Evolutionary conservation across 2,888 invertebrate species (phyloP), one percentile per base, ranked within the genome.

Genomic region (Craniophora ligustri): DNA sequence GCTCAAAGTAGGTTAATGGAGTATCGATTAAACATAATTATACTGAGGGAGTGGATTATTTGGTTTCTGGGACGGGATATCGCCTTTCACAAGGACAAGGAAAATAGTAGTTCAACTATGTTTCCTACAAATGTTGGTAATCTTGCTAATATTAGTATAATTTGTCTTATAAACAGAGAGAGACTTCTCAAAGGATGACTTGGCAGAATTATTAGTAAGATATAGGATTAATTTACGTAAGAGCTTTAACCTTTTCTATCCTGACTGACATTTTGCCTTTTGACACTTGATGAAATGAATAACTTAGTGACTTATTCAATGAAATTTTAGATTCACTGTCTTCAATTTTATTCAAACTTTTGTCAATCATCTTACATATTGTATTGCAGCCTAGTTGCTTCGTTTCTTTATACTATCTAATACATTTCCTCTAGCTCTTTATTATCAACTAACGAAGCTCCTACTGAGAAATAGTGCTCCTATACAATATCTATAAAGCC

Each of bases 401-500:
- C 5, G 10, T 14, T 4, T 19, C 11, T 45, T 16, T 0, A 14
- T 32, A 38, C 14, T 1, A 38, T 8, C 13, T 40, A 38, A 49
- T 44, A 31, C 21, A 44, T 62, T 53, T 57, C 31, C 23, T 42
- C 23, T 11, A 45, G 32, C 51, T 28, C 50, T 39, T 42, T 45
- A 59, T 41, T 54, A 60, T 14, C 26, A 2, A 10, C 42, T 59
- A 64, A 54, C 36, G 41, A 64, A 66, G 40, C 40, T 41, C 39
- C 40, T 34, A 34, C 46, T 51, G 39, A 55, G 55, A 47, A 56
- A 67, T 64, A 18, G 40, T 50, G 30, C 26, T 55, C 18, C 39
- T 48, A 41, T 61, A 61, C 42, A 46, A 55, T 63, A 63, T 49
- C 50, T 53, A 49, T 51, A 47, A 53, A 66, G 31, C 40, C 34